These are phyloP conservation scores for Micrasema longulum DNA, from an alignment of 1,140 invertebrate species.

Conservation along the genomic window DNA sequence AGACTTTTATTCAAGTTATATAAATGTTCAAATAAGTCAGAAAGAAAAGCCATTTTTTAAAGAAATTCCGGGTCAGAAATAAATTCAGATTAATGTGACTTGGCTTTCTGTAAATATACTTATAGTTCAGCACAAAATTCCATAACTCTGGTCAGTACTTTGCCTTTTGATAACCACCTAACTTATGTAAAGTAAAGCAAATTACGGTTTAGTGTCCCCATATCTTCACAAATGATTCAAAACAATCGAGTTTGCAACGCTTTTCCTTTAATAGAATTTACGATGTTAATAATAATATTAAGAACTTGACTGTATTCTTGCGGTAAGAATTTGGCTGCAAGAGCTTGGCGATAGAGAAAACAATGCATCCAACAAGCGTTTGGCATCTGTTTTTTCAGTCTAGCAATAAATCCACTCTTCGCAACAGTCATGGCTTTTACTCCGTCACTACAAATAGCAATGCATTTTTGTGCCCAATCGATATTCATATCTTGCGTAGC, in stretches of 20 bases:
- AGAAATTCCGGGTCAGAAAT: neutral
- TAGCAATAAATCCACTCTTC: neutral
- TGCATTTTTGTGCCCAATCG: neutral
- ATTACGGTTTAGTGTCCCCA: neutral
- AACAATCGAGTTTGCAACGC: too few relatives aligned
- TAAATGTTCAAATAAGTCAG: neutral
- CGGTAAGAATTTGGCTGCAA: too few relatives aligned
- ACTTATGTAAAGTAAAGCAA: neutral
- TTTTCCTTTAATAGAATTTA: too few relatives aligned
- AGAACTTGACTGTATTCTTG: too few relatives aligned
- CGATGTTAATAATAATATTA: too few relatives aligned
- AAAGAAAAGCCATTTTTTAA: neutral
- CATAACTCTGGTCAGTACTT: neutral
- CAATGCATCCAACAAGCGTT: slow-evolving; percentile 8
- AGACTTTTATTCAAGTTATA: neutral
- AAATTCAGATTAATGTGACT: neutral
- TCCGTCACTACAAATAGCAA: slow-evolving; percentile 5
- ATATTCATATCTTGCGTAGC: neutral
- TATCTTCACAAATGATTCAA: slow-evolving; percentile 1
- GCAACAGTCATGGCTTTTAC: neutral
- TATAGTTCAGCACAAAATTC: neutral
- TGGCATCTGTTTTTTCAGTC: neutral
- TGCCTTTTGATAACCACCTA: too few relatives aligned
- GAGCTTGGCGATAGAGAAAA: neutral
- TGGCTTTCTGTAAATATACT: neutral